phyloP scores from a whole-genome alignment of 1,140 invertebrate genomes.

The Ganaspis sp. region DNA sequence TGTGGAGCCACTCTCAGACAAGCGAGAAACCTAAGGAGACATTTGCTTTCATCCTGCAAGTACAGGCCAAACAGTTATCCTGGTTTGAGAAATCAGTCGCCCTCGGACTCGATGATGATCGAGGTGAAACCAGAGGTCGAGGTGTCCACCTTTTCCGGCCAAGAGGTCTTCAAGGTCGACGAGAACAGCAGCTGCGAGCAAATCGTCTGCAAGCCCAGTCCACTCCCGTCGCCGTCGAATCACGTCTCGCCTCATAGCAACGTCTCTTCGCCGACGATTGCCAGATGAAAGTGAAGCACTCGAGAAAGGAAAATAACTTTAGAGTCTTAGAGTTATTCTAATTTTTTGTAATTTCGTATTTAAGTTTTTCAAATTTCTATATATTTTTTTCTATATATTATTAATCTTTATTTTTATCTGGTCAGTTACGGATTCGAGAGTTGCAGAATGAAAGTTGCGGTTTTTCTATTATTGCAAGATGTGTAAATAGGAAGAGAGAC shows the following conservation, averaged over 20 bases:
- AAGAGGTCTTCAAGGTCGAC: constrained; percentile 42
- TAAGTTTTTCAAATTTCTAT: background rate
- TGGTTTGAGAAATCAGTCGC: constrained; percentile 40
- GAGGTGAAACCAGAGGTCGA: constrained; percentile 71
- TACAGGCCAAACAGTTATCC: constrained; percentile 62
- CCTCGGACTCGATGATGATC: constrained; percentile 61
- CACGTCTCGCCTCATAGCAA: constrained; percentile 67
- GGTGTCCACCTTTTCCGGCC: constrained; percentile 46
- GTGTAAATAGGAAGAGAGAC: no score
- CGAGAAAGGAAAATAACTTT: constrained; percentile 33
- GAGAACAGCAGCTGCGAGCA: constrained; percentile 68
- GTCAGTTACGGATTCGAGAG: no score
- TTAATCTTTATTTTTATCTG: no score
- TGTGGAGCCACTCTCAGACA: constrained; percentile 79
- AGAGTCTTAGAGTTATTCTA: no score
- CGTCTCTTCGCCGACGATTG: constrained; percentile 67
- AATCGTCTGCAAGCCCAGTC: constrained; percentile 72
- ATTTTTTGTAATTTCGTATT: no score
- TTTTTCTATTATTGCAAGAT: no score
- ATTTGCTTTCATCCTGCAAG: constrained; percentile 75
- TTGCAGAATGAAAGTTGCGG: no score
- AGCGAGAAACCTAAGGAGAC: constrained; percentile 78
- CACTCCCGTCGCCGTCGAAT: constrained; percentile 65
- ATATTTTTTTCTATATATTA: background rate
- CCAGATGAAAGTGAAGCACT: constrained; percentile 65